Base-by-base conservation (phyloP, 1,140 invertebrate species). In the Scaptomyza graminum region DNA sequence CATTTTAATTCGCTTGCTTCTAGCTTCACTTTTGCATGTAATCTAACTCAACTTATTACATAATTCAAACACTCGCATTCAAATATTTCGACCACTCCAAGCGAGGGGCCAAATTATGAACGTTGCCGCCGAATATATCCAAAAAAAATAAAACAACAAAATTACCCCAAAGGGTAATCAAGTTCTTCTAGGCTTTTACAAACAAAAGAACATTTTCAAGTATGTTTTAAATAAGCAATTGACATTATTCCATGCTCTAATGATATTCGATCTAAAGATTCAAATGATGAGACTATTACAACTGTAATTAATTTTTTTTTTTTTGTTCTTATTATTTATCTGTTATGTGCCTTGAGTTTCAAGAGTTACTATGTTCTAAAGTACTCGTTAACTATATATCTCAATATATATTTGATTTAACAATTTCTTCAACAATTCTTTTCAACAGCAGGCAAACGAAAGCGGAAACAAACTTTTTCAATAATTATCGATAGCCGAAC, bases 101-200 rank as follows among this genome's bases (percentile, higher is more conserved):
- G 16, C 5, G 49, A 41, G 47, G 62, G 56, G 41, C 55, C 69
- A 9, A 61, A 43, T 52, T 13, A 18, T 50, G 37, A 72, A 52
- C 79, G 83, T 90, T 84, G 88, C 88, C 88, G 69, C 65, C 69
- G 76, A 91, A 90, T 90, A 90, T 90, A 90, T 84, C 82, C 83
- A 88, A 90, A 56, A 63, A 60, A 74, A 65, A 52, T 37, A 31
- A 37, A 22, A 22, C 18, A 22, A 50, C 56, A 55, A 25, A 7
- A 28, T 34, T 13, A 15, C 41, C 43, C 16, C 6, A 43, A 50
- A n/a, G 55, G 46, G 22, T 51, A 51, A 51, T 62, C 22, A 74
- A 90, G 88, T 71, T 91, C 90, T 91, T 91, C 90, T 91, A 91
- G 82, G 90, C 90, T 91, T 91, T 91, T 91, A 91, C 90, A 91